Base-by-base conservation (phyloP, 2,888 invertebrate genomes). In the Schizotus pectinicornis region DNA sequence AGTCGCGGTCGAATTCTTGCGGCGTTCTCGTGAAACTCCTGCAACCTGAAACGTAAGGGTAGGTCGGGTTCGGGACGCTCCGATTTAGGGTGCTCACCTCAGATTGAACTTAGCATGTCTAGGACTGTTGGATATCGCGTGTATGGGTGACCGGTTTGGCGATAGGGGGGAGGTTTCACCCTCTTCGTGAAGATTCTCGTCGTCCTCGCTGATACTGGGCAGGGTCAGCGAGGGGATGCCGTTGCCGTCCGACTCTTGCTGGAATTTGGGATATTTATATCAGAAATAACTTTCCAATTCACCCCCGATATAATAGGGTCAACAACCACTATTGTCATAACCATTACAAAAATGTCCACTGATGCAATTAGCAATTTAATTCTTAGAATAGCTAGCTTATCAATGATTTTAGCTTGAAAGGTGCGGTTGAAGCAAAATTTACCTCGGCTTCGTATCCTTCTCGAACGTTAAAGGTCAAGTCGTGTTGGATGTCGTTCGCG, bases 181-280 rank as follows among this genome's bases (percentile, higher is more conserved):
- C 56, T 93, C 93, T 33, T 91, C 90, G 22, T 88, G 89, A 14
- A 83, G 80, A 71, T 94, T 94, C 78, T 95, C 96, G 74, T 96
- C 96, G 68, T 96, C 96, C 79, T 97, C 96, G 57, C 95, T 95
- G 75, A 97, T 97, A 34, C 95, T 95, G 1, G 96, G 96, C 39
- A 94, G 80, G 0, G 93, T 92, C 63, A 95, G 80, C 1, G 93
- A 89, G 1, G 93, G 92, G 49, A 88, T 85, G 7, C 91, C 91
- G 67, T 90, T 90, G 56, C 87, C 86, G 58, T 91, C 91, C 0
- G 87, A 88, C 72, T 90, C 90, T 76, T 86, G 85, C 84, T 85
- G 74, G 35, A 74, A 71, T 49, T 34, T n/a, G n/a, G n/a, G n/a
- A n/a, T n/a, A n/a, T n/a, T n/a, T n/a, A n/a, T n/a, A n/a, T 22